Evolutionary conservation across 2,113 vertebrate species (phyloP), one percentile per base, ranked within the genome.

Genomic region (Bubo scandiacus): DNA sequence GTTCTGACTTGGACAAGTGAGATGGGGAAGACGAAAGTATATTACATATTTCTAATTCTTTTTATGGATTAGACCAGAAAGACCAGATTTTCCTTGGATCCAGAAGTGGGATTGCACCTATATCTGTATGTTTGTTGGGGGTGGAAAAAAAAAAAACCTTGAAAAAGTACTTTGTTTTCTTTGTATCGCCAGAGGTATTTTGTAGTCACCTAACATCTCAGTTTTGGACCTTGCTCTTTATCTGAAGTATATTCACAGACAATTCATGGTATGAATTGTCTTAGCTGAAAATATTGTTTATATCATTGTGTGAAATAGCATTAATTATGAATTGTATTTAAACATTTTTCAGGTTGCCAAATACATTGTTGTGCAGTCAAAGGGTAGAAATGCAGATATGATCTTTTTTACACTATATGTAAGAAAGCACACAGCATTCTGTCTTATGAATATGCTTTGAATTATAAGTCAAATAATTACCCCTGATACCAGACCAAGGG

Each of bases 1-100:
- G 47, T 77, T 94, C 21, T 84, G 79, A 47, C 22, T 62, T 87
- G 86, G 18, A 29, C 38, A 66, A 16, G 11, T 36, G 94, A 87
- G 70, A 51, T 15, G 38, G 79, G 63, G 67, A 90, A 92, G 78
- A 57, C 85, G 80, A 63, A 88, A 92, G 94, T 97, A 80, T 71
- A 25, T 34, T 72, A 90, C 43, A 30, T 62, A 34, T 42, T 81
- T 93, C 74, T 38, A 43, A 5, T 90, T 93, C 5, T 70, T 49
- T 70, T 91, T 93, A 62, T 85, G 38, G 81, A 66, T 97, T 57
- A 90, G 12, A 52, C 23, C 77, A 59, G 43, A 74, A 55, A 70
- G 36, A 61, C 34, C 5, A 87, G 32, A n/a, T 81, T 27, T 25
- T 4, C 2, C 15, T 66, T 62, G 34, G 9, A 49, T 71, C 11